These are phyloP conservation scores for Drosophila grimshawi DNA, from an alignment of 1,140 invertebrate genomes.

Conservation along the genomic window DNA sequence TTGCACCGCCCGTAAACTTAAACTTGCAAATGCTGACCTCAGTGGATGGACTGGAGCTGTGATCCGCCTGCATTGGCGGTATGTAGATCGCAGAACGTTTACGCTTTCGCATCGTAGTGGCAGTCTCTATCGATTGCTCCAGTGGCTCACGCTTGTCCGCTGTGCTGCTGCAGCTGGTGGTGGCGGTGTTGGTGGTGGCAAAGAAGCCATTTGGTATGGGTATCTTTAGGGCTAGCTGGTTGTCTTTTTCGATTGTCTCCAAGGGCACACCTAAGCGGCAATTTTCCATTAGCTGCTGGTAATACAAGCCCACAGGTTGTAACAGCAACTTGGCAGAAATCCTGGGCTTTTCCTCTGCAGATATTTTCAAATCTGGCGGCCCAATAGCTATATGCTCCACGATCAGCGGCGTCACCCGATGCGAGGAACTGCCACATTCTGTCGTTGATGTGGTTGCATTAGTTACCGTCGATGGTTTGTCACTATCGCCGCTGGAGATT, in stretches of 20 bases:
- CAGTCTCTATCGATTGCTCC: constrained; percentile 19
- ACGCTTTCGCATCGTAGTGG: constrained; percentile 87
- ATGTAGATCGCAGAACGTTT: constrained; percentile 93
- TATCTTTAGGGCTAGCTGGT: constrained; percentile 78
- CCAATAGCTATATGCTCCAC: constrained; percentile 15
- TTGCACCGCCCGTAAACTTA: constrained; percentile 95
- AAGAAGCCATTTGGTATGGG: constrained; percentile 77
- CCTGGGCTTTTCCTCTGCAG: constrained; percentile 20
- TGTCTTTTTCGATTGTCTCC: constrained; percentile 81
- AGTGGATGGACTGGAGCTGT: constrained; percentile 89
- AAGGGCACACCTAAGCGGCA: constrained; percentile 63
- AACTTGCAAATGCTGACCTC: constrained; percentile 96
- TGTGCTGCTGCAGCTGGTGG: background rate
- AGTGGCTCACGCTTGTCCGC: constrained; percentile 32
- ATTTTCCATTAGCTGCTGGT: constrained; percentile 87
- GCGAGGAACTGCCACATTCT: constrained; percentile 60
- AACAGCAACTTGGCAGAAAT: constrained; percentile 85
- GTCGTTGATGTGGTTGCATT: constrained; percentile 45
- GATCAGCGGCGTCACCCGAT: constrained; percentile 63
- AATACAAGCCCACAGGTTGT: constrained; percentile 90
- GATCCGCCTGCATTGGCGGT: constrained; percentile 90
- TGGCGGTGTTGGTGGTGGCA: constrained; percentile 19
- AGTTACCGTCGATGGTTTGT: constrained; percentile 31
- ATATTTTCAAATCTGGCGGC: constrained; percentile 53
- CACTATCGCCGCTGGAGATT: constrained; percentile 76